Conservation (phyloP, 2,888 invertebrate species). For the Pseudococcus longispinus region DNA sequence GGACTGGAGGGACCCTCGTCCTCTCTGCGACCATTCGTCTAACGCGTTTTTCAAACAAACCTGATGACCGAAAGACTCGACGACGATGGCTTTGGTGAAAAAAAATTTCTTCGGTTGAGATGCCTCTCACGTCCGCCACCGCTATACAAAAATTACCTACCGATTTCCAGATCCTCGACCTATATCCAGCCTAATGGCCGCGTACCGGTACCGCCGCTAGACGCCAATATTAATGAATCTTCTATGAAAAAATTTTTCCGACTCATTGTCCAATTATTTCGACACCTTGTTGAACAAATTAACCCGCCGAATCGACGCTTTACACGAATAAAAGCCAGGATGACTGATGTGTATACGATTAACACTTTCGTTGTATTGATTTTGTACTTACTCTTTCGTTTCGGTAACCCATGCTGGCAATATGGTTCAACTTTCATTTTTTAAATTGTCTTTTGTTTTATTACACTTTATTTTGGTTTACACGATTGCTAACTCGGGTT, state of each 20-base stretch:
- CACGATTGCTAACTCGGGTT: background rate
- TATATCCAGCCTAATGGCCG: background rate
- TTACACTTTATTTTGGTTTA: background rate
- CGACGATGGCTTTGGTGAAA: background rate
- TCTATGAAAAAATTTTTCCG: constrained; percentile 1
- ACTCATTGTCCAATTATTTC: constrained; percentile 42
- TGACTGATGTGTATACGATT: background rate
- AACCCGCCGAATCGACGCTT: background rate
- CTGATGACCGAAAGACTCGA: background rate
- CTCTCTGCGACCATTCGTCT: background rate
- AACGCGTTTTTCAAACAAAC: background rate
- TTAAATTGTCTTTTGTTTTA: background rate
- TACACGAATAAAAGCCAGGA: too few relatives aligned
- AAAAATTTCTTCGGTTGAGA: constrained; percentile 6
- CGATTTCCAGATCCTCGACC: constrained; percentile 41
- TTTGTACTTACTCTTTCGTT: background rate
- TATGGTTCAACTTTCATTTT: background rate
- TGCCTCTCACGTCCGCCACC: constrained; percentile 13
- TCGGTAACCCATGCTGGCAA: background rate
- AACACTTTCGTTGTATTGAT: background rate
- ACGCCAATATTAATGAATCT: background rate
- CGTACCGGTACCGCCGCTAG: background rate
- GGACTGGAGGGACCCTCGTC: background rate
- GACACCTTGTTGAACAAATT: constrained; percentile 35
- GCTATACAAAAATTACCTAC: background rate